These are phyloP conservation scores for Aplidium turbinatum DNA, from an alignment of 23 tunicate species.

Conservation along the genomic window DNA sequence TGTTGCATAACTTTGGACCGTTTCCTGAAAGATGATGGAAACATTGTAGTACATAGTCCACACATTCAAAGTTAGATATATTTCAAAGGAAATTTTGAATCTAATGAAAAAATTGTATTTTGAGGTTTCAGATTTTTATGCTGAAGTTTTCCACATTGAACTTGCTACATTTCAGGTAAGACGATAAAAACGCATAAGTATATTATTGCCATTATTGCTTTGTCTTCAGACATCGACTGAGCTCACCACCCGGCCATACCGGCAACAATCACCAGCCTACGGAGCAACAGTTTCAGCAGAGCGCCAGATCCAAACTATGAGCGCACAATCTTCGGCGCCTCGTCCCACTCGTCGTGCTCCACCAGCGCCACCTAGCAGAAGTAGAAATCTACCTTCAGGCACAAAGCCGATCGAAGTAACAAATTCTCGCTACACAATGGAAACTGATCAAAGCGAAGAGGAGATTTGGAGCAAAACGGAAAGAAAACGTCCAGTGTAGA, in stretches of 20 bases:
- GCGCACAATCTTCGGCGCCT: neutral
- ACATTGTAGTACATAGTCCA: too few species aligned
- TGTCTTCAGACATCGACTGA: neutral
- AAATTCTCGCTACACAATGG: neutral
- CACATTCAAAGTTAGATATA: too few species aligned
- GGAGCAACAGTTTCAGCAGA: neutral
- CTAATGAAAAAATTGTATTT: too few species aligned
- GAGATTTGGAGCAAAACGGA: slow-evolving; percentile 46
- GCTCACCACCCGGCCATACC: slow-evolving; percentile 20
- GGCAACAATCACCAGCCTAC: slow-evolving; percentile 15
- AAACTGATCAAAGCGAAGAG: slow-evolving; percentile 56
- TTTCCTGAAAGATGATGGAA: too few species aligned
- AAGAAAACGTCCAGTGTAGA: neutral
- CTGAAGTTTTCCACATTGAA: neutral
- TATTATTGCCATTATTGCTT: neutral
- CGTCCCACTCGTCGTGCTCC: slow-evolving; percentile 13
- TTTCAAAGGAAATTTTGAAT: too few species aligned
- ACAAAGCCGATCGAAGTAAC: neutral
- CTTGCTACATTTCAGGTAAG: neutral
- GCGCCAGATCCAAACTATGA: neutral
- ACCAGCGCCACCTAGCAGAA: slow-evolving; percentile 18
- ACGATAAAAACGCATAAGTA: neutral
- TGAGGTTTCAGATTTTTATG: too few species aligned
- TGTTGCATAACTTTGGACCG: too few species aligned
- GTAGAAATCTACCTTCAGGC: neutral